A percentile compares a stretch with the other conserved stretches of the same genome.
These are phyloP conservation scores for Ericerus pela DNA, from an alignment of 1,140 invertebrate genomes.

Conservation along the genomic window DNA sequence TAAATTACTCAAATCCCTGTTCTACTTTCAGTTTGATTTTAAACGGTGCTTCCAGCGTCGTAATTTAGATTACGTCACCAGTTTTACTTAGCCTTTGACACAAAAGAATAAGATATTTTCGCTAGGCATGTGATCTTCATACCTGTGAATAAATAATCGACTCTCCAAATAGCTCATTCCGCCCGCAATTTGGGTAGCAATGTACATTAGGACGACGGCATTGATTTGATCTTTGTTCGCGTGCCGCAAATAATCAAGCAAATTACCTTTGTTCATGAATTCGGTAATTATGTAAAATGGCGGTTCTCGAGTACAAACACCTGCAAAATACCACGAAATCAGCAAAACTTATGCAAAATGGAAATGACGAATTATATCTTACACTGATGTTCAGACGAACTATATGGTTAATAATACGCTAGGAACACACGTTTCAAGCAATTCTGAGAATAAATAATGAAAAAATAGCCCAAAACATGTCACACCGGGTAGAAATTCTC, in stretches of 20 bases:
- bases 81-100: too few relatives aligned
- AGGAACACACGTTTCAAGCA: not conserved
- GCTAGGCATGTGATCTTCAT: too few relatives aligned
- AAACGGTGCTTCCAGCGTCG: too few relatives aligned
- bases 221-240: conserved; percentile 79
- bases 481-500: too few relatives aligned
- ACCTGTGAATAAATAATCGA: conserved; percentile 91
- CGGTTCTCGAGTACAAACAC: conserved; percentile 91
- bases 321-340: conserved; percentile 31
- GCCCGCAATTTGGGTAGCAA: conserved; percentile 96
- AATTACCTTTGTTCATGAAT: conserved; percentile 96
- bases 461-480: too few relatives aligned
- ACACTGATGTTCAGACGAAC: not conserved
- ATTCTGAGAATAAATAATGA: too few relatives aligned
- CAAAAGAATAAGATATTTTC: too few relatives aligned
- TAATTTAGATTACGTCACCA: too few relatives aligned
- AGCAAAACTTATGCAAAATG: not conserved
- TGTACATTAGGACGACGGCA: conserved; percentile 92
- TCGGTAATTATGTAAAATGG: conserved; percentile 99
- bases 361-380: not conserved
- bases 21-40: too few relatives aligned
- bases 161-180: conserved; percentile 98
- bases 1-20: too few relatives aligned
- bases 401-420: not conserved
- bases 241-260: conserved; percentile 87